Evolutionary conservation across 2,797 vertebrate species (phyloP).

Genomic region (Poliocrania exsul): DNA sequence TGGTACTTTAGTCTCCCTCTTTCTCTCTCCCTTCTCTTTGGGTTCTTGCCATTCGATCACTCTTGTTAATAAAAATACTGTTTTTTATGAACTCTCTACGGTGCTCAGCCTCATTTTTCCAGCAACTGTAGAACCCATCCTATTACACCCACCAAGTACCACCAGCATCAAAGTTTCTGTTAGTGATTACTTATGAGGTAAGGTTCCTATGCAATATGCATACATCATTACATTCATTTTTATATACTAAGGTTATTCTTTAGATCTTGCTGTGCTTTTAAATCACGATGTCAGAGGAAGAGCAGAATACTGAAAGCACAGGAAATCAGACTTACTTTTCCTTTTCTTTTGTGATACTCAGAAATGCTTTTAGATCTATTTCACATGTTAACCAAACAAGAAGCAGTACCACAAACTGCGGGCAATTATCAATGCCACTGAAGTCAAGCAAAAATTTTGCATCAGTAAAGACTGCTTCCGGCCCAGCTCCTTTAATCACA

Average conservation of each 20-base stretch:
- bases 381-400: background rate
- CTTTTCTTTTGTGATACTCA: background rate
- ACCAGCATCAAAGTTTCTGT: background rate
- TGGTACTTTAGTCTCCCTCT: too few species aligned
- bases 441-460: background rate
- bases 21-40: too few species aligned
- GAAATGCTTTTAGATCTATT: background rate
- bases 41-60: too few species aligned
- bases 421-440: background rate
- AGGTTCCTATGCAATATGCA: accelerated
- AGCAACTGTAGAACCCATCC: too few species aligned
- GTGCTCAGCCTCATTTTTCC: too few species aligned
- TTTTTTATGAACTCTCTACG: too few species aligned
- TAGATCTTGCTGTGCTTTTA: background rate
- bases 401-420: background rate
- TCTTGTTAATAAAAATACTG: too few species aligned
- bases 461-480: background rate
- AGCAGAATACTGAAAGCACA: background rate
- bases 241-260: background rate
- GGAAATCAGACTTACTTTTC: background rate
- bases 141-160: background rate
- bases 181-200: background rate
- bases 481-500: background rate
- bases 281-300: background rate
- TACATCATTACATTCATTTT: background rate